Base-by-base conservation (phyloP, 1,140 invertebrate species). In the Triops longicaudatus region DNA sequence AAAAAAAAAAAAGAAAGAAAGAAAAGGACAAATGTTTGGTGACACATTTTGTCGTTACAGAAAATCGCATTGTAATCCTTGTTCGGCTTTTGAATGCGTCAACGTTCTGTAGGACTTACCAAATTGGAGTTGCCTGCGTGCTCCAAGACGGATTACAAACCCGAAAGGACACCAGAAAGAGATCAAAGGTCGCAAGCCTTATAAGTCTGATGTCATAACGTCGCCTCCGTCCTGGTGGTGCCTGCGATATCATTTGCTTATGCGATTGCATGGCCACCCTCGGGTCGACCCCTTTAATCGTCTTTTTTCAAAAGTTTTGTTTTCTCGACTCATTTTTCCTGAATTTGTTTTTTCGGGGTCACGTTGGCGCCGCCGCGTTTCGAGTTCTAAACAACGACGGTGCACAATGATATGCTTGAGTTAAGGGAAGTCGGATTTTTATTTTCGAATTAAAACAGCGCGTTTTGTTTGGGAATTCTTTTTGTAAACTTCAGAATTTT, bases 221-320 rank as follows among this genome's bases (percentile, higher is more conserved):
- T 63, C 50, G 50, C 22, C 50, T 63, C 50, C 50, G 14, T 22
- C 22, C 50, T 63, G 50, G 50, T 63, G 50, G 50, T 63, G 50
- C 50, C 50, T 63, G 50, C 22, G 50, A 63, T 63, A 63, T 63
- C 50, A 63, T 63, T 63, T 63, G 50, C 50, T 63, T 63, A 63
- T 63, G 22, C 14, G 50, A 63, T 63, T 22, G 17, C 50, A 63
- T 63, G 50, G 4, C 50, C 50, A 63, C 50, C 50, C 50, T 63
- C 50, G 50, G 31, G 50, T 63, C 50, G 50, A 63, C 50, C 50
- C 50, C 50, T 63, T 37, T 63, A 22, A 22, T 6, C 17, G 14
- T 0, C 50, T 63, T 63, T 63, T 63, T 63, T 63, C 22, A 10
- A 1, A 0, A 63, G 14, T 22, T 17, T 63, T 63, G 14, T 7